Evolutionary conservation across 2,113 vertebrate genomes (phyloP).

Genomic region (Cairina moschata): DNA sequence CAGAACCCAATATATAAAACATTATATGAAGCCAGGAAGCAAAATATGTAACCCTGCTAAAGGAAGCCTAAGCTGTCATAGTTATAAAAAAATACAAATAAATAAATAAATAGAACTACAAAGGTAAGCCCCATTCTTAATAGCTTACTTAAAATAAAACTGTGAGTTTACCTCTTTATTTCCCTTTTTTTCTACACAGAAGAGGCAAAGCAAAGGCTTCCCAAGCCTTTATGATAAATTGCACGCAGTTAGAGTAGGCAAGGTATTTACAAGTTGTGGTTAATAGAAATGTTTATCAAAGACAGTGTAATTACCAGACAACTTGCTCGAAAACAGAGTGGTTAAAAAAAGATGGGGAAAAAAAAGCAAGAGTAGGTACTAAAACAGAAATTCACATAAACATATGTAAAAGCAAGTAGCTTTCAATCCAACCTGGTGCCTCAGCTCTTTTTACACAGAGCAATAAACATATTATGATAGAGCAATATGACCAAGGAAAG

Average conservation of each 20-base stretch:
- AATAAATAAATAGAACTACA: neutral
- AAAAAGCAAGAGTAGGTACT: neutral
- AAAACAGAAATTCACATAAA: neutral
- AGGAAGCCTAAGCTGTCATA: neutral
- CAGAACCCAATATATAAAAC: neutral
- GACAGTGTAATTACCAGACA: conserved; percentile 24
- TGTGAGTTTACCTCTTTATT: neutral
- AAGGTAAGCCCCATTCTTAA: neutral
- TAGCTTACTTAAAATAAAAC: neutral
- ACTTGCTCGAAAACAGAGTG: neutral
- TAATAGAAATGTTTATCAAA: conserved; percentile 52
- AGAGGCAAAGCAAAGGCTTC: neutral
- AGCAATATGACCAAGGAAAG: neutral
- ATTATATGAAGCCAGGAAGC: neutral
- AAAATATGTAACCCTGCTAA: neutral
- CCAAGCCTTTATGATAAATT: conserved; percentile 6
- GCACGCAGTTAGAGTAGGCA: neutral
- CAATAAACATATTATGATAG: neutral
- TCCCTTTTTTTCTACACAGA: neutral
- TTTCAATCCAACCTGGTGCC: neutral
- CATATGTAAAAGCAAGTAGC: neutral
- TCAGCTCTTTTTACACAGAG: neutral
- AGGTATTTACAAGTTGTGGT: conserved; percentile 40
- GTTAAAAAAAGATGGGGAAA: neutral
- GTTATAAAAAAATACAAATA: neutral